Percentiles rank a stretch among this genome's conserved stretches.
Evolutionary conservation across 2,113 vertebrate genomes (phyloP).

Genomic region (Marmota flaviventris): DNA sequence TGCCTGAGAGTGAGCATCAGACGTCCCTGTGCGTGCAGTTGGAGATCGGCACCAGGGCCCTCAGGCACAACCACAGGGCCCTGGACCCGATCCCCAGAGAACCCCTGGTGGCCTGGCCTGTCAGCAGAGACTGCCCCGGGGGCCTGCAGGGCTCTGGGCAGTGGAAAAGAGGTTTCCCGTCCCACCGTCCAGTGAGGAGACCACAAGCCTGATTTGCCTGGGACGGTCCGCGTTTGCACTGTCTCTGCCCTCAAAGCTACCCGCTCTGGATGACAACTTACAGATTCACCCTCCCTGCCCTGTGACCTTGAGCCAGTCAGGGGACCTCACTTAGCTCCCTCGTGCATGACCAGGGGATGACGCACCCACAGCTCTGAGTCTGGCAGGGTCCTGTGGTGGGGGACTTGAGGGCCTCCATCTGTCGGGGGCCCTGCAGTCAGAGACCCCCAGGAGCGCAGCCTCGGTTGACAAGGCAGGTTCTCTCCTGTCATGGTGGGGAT

Average conservation of each 20-base stretch:
- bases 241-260: background rate
- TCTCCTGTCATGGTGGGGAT: background rate
- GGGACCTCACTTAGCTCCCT: background rate
- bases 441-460: background rate
- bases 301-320: background rate
- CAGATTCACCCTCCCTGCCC: background rate
- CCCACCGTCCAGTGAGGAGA: background rate
- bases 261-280: too few species aligned
- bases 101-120: background rate
- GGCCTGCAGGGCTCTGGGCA: background rate
- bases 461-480: background rate
- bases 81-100: background rate
- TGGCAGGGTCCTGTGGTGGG: background rate
- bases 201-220: accelerated
- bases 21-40: accelerated
- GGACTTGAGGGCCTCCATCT: background rate
- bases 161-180: background rate
- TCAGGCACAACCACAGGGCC: accelerated
- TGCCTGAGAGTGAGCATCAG: background rate
- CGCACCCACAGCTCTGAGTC: accelerated
- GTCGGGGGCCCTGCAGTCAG: accelerated
- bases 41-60: accelerated
- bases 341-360: background rate
- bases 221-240: background rate
- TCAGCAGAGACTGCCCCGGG: too few species aligned